Evolutionary conservation across 35 echinoderm and acorn worm species (phyloP).

Genomic region (Heliocidaris tuberculata): DNA sequence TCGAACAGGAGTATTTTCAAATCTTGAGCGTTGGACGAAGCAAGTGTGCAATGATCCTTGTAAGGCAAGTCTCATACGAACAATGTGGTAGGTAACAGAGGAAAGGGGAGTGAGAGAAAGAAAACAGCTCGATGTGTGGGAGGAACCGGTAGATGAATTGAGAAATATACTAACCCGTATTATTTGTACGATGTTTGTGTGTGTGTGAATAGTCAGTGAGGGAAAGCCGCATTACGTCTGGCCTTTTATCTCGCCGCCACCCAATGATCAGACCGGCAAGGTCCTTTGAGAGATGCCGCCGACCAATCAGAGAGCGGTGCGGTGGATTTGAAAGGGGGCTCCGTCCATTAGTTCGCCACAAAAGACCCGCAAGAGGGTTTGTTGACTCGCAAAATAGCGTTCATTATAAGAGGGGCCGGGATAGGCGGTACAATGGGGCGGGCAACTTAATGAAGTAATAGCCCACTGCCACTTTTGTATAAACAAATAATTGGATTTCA

Average conservation of each 20-base stretch:
- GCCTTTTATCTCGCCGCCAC: slow-evolving; percentile 62
- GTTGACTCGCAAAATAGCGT: slow-evolving; percentile 80
- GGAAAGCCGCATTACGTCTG: slow-evolving; percentile 39
- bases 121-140: neutral
- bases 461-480: slow-evolving; percentile 74
- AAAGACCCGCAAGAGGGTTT: slow-evolving; percentile 64
- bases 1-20: neutral
- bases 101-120: neutral
- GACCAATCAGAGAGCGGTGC: slow-evolving; percentile 51
- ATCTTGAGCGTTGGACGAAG: neutral
- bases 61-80: neutral
- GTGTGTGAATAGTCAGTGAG: slow-evolving; percentile 59
- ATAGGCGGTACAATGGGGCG: slow-evolving; percentile 74
- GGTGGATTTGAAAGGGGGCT: slow-evolving; percentile 66
- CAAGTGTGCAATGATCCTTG: neutral
- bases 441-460: slow-evolving; percentile 80
- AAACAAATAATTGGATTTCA: slow-evolving; percentile 83
- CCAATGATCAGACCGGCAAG: slow-evolving; percentile 55
- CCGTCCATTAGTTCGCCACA: slow-evolving; percentile 68
- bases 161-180: slow-evolving; percentile 22
- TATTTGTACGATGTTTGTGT: slow-evolving; percentile 46
- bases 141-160: neutral
- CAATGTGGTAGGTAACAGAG: neutral
- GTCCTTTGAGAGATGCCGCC: slow-evolving; percentile 65
- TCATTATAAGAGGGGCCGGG: slow-evolving; percentile 71